Base-by-base conservation (phyloP, 1,140 invertebrate genomes). In the Dysdera silvatica region DNA sequence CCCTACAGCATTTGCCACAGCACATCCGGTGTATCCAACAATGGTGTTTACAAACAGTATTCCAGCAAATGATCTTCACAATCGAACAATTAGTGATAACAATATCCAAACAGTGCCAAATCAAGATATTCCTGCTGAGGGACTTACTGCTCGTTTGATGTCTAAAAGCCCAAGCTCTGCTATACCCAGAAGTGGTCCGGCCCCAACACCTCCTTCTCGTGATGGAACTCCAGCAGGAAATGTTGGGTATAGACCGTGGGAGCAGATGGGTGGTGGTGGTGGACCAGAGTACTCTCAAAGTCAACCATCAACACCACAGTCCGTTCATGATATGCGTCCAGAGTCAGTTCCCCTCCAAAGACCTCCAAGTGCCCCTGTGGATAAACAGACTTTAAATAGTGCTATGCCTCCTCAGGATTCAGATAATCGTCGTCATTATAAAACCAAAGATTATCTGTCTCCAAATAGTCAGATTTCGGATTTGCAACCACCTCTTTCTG, bases 241-340 rank as follows among this genome's bases (percentile, higher is more conserved):
- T 49, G 67, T 65, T 4, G 62, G 63, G 6, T 68, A 68, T 40
- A 61, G 67, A 18, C 67, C 67, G 31, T 68, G 67, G 67, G 63
- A 65, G 54, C 58, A 66, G 32, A 37, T 59, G 12, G 57, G 43
- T 20, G 58, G 31, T 29, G 57, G 43, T 20, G 58, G 31, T 29
- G 65, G 60, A 18, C 29, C 37, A 23, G 53, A 62, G 37, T 37
- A 33, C 33, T 43, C 52, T 20, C 45, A 56, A 20, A 58, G 45
- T 43, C 62, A 67, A 18, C 60, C 54, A 43, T 32, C 41, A 0
- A 67, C 59, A 29, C 54, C 59, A 28, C 63, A 60, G 20, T 59
- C 63, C 10, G 33, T 65, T 5, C 48, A 24, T n/a, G 59, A 61
- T 4, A 28, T 58, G 23, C 45, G 32, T 28, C 49, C 60, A 18